These are phyloP conservation scores for Philaenus spumarius DNA, from an alignment of 1,140 invertebrate species.

Conservation along the genomic window DNA sequence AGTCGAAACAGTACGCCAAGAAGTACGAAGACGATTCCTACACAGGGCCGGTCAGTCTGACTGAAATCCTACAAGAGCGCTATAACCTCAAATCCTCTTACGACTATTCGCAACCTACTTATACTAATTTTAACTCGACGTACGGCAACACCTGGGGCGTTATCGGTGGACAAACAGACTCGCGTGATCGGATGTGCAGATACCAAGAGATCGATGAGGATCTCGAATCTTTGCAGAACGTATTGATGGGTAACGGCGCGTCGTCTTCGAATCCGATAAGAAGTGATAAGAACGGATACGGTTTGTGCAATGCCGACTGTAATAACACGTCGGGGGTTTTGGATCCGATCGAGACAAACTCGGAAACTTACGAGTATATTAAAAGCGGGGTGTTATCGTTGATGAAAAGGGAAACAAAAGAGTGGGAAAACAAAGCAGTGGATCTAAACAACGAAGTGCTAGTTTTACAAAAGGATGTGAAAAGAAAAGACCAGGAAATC, in stretches of 20 bases:
- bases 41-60: constrained; percentile 31
- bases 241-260: constrained; percentile 39
- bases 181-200: constrained; percentile 5
- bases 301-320: neutral
- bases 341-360: too few relatives aligned
- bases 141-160: too few relatives aligned
- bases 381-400: constrained; percentile 34
- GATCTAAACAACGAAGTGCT: constrained; percentile 34
- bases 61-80: constrained; percentile 31
- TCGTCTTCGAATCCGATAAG: constrained; percentile 18
- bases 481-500: constrained; percentile 41
- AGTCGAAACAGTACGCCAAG: constrained; percentile 29
- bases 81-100: too few relatives aligned
- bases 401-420: constrained; percentile 35
- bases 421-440: constrained; percentile 36
- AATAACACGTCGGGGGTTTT: too few relatives aligned
- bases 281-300: constrained; percentile 22
- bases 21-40: constrained; percentile 7
- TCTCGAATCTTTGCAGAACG: constrained; percentile 36
- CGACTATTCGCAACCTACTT: too few relatives aligned
- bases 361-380: constrained; percentile 25
- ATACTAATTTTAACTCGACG: too few relatives aligned
- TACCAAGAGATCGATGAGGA: constrained; percentile 32
- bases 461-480: constrained; percentile 36
- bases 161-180: neutral